Evolutionary conservation across 2,888 invertebrate species (phyloP).

Genomic region (Dastarcus helophoroides): DNA sequence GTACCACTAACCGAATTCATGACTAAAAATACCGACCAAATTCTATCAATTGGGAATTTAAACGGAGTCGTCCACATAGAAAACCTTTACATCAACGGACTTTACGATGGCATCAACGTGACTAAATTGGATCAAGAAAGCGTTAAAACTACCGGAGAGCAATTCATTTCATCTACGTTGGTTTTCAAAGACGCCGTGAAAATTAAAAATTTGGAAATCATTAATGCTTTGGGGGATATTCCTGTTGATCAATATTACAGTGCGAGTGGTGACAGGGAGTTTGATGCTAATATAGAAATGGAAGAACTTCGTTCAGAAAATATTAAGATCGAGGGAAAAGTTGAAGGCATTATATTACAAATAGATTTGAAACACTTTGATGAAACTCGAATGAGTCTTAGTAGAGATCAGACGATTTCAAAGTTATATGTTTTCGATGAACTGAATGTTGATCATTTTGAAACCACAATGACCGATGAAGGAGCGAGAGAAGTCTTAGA

Average conservation of each 20-base stretch:
- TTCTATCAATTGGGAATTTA: slow-evolving; percentile 32
- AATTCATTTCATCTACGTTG: slow-evolving; percentile 31
- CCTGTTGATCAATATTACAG: slow-evolving; percentile 24
- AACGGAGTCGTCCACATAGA: slow-evolving; percentile 38
- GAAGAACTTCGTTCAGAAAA: slow-evolving; percentile 19
- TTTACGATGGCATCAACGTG: slow-evolving; percentile 36
- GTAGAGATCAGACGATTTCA: slow-evolving; percentile 26
- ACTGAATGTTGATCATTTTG: slow-evolving; percentile 23
- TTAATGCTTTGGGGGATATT: slow-evolving; percentile 32
- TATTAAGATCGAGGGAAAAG: slow-evolving; percentile 29
- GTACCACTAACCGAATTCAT: slow-evolving; percentile 38
- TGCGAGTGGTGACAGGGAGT: slow-evolving; percentile 16
- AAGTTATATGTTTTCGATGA: slow-evolving; percentile 30
- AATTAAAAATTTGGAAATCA: slow-evolving; percentile 29
- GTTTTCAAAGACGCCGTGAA: slow-evolving; percentile 30
- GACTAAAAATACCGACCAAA: slow-evolving; percentile 40
- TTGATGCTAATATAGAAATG: slow-evolving; percentile 13
- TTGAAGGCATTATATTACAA: slow-evolving; percentile 29
- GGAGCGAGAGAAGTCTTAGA: slow-evolving; percentile 2
- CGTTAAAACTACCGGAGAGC: slow-evolving; percentile 35
- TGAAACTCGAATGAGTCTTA: slow-evolving; percentile 27
- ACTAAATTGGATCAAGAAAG: slow-evolving; percentile 34
- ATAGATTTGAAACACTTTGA: slow-evolving; percentile 30
- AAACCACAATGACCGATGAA: slow-evolving; percentile 30
- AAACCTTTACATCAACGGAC: slow-evolving; percentile 34